These are phyloP conservation scores for Hydrolagus colliei DNA, from an alignment of 2,797 vertebrate species.

Conservation along the genomic window DNA sequence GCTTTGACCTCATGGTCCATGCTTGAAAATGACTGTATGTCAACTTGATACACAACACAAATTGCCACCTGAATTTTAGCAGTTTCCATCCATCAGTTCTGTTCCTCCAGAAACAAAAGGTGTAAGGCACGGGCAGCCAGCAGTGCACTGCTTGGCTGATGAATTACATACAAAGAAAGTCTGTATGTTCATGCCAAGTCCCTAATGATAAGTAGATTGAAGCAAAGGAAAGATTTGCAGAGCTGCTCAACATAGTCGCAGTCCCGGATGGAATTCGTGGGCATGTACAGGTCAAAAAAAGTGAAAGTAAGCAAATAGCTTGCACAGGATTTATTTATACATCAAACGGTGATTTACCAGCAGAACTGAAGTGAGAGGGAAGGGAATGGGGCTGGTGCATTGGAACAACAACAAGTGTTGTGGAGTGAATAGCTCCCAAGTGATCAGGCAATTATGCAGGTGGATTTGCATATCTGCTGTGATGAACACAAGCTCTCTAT, in stretches of 20 bases:
- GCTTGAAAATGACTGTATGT: not conserved
- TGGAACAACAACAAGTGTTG: not conserved
- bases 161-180: constrained; percentile 25
- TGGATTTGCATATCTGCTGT: no score
- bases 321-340: not conserved
- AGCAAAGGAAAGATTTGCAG: not conserved
- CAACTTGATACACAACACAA: constrained; percentile 1
- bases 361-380: not conserved
- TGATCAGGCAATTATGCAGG: not conserved
- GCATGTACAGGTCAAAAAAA: not conserved
- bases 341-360: not conserved
- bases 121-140: not conserved
- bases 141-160: constrained; percentile 12
- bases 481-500: not conserved
- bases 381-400: not conserved
- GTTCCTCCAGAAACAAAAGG: not conserved
- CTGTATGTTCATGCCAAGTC: constrained; percentile 2
- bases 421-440: not conserved
- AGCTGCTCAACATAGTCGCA: not conserved
- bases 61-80: constrained; percentile 11
- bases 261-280: not conserved
- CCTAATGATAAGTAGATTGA: constrained; percentile 5
- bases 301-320: not conserved
- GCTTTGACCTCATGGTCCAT: constrained; percentile 31
- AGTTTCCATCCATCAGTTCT: constrained; percentile 13